Base-by-base conservation (phyloP, 2,888 invertebrate species). In the Biston betularia region DNA sequence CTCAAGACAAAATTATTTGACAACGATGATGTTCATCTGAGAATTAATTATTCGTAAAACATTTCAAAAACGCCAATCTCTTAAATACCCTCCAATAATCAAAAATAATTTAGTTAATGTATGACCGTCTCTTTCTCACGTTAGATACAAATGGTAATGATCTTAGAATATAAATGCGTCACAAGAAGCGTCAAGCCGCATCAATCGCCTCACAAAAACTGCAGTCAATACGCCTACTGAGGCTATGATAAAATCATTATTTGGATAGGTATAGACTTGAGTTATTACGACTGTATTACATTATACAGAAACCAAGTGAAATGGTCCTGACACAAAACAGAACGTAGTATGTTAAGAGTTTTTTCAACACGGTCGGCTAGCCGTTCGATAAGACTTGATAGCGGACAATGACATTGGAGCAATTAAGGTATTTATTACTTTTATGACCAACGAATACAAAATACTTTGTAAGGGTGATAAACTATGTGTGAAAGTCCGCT, bases 321-420 rank as follows among this genome's bases (percentile, higher is more conserved):
- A 42, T 33, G 54, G 7, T 42, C 42, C 4, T 33, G 33, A 54
- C 11, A 24, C 5, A 33, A 33, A 11, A 44, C n/a, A 24, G 42
- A 42, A n/a, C n/a, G 33, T 33, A 11, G 12, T 54, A 10, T 44
- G 24, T 24, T 24, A 3, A 33, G 42, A 12, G 24, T 7, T 2
- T 12, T 42, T 38, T 44, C 33, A 42, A 54, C 42, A 42, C 12
- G 44, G 63, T 50, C 56, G 58, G 53, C 42, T 63, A 52, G 14
- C 46, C 35, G 46, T 14, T 24, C 11, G 62, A 55, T 62, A 63
- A 65, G 45, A 53, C 46, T 53, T 66, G 68, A 70, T 72, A 69
- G 40, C 59, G 24, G 50, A 5, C 52, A 59, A 24, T 66, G 65
- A 49, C 65, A 70, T 66, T 68, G 50, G 11, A 38, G 34, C 15